phyloP scores from a whole-genome alignment of 2,888 invertebrate species.

The Subacronicta megacephala region DNA sequence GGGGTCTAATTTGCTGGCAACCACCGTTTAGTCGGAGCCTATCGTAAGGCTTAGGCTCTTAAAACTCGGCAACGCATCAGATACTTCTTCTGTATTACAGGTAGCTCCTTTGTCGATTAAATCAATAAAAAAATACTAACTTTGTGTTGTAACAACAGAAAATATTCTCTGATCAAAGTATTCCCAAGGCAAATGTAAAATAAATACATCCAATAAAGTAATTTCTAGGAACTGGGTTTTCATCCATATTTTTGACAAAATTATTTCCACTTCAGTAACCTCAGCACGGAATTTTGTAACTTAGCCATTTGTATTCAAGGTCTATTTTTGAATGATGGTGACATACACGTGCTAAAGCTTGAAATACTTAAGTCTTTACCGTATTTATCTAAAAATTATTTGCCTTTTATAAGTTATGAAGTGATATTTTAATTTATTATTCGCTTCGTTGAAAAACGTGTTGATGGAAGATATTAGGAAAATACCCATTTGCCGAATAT shows the following conservation, averaged over 20 bases:
- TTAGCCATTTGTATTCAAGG: neutral
- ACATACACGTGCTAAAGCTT: neutral
- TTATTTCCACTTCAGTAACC: neutral
- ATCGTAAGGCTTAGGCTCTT: too few relatives aligned
- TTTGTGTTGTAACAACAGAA: too few relatives aligned
- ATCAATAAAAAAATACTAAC: too few relatives aligned
- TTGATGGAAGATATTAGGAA: neutral
- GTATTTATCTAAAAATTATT: neutral
- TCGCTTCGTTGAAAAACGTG: too few relatives aligned
- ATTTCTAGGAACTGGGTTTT: neutral
- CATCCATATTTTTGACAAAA: neutral
- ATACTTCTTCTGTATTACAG: too few relatives aligned
- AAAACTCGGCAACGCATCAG: too few relatives aligned
- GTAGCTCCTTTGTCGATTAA: too few relatives aligned
- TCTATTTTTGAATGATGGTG: neutral
- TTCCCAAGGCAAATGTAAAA: neutral
- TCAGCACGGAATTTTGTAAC: neutral
- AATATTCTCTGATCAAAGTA: too few relatives aligned
- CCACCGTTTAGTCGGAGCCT: too few relatives aligned
- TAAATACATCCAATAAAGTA: neutral
- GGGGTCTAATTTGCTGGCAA: too few relatives aligned
- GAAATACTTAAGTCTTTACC: neutral
- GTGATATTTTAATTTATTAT: conserved; percentile 1
- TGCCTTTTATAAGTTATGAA: neutral
- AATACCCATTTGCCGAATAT: too few relatives aligned